Percentiles rank a stretch among this genome's conserved stretches.
phyloP scores from a whole-genome alignment of 2,888 invertebrate species.

The Seira ritae region DNA sequence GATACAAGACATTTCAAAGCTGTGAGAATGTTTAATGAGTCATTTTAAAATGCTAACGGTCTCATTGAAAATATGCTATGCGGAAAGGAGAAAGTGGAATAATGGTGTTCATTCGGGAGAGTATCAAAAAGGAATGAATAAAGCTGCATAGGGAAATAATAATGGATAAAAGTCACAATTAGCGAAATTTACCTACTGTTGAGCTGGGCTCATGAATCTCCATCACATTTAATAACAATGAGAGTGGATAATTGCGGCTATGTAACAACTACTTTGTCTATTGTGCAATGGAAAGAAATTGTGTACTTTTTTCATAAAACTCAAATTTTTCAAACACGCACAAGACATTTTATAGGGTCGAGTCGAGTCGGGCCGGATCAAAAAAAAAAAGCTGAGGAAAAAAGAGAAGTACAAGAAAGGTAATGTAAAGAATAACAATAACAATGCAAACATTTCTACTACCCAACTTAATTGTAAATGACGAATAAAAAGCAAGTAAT shows the following conservation, averaged over 20 bases:
- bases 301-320: constrained; percentile 11
- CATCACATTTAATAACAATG: not conserved
- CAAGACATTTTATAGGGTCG: not conserved
- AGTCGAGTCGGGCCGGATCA: constrained; percentile 38
- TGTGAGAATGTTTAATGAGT: constrained; percentile 7
- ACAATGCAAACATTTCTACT: constrained; percentile 1
- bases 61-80: not conserved
- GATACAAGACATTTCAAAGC: not conserved
- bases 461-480: constrained; percentile 11
- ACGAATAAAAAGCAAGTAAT: constrained; percentile 34
- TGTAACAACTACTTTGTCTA: not conserved
- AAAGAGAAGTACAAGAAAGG: not conserved
- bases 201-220: not conserved
- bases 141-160: not conserved
- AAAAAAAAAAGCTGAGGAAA: constrained; percentile 4
- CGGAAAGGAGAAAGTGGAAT: too few relatives aligned
- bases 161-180: not conserved
- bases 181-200: not conserved
- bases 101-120: not conserved
- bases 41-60: not conserved
- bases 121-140: not conserved
- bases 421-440: constrained; percentile 6
- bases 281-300: constrained; percentile 1
- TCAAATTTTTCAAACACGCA: constrained; percentile 22
- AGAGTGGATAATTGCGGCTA: not conserved